A percentile compares a stretch with the other conserved stretches of the same genome.
Conservation (phyloP, 2,888 invertebrate genomes). For the Ecdyonurus torrentis region DNA sequence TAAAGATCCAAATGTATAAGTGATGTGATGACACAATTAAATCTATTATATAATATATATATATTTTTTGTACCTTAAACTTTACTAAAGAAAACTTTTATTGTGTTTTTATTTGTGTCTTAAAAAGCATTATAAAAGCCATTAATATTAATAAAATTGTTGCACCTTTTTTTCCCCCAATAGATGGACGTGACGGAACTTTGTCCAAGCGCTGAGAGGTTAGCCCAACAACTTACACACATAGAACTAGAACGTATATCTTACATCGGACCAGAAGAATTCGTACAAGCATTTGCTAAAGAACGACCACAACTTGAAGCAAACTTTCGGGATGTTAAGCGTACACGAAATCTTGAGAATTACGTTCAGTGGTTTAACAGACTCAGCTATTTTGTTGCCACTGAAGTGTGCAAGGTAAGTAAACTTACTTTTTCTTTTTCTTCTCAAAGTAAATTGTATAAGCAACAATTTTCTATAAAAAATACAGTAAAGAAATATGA, state of each 20-base stretch:
- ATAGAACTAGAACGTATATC: constrained; percentile 85
- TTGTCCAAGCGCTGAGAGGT: constrained; percentile 59
- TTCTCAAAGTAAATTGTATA: too few relatives aligned
- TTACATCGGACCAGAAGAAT: constrained; percentile 94
- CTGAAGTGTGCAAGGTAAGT: constrained; percentile 81
- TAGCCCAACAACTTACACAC: constrained; percentile 88
- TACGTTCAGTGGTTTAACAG: constrained; percentile 98
- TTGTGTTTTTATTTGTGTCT: too few relatives aligned
- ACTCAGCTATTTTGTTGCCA: constrained; percentile 86
- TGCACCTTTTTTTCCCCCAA: background rate
- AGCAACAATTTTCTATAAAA: too few relatives aligned
- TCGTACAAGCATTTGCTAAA: constrained; percentile 85
- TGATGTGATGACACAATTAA: too few relatives aligned
- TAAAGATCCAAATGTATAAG: too few relatives aligned
- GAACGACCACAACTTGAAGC: constrained; percentile 45
- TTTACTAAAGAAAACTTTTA: too few relatives aligned
- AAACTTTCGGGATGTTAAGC: constrained; percentile 67
- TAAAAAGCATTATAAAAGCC: too few relatives aligned
- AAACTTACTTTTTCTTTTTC: too few relatives aligned
- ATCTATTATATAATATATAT: too few relatives aligned
- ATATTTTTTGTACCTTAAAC: too few relatives aligned
- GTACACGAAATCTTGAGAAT: constrained; percentile 83
- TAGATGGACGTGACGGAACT: constrained; percentile 58
- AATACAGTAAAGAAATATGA: too few relatives aligned
- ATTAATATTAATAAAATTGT: too few relatives aligned